A percentile compares a stretch with the other conserved stretches of the same genome.
phyloP scores from a whole-genome alignment of 2,888 invertebrate species.

The Beris morrisii region DNA sequence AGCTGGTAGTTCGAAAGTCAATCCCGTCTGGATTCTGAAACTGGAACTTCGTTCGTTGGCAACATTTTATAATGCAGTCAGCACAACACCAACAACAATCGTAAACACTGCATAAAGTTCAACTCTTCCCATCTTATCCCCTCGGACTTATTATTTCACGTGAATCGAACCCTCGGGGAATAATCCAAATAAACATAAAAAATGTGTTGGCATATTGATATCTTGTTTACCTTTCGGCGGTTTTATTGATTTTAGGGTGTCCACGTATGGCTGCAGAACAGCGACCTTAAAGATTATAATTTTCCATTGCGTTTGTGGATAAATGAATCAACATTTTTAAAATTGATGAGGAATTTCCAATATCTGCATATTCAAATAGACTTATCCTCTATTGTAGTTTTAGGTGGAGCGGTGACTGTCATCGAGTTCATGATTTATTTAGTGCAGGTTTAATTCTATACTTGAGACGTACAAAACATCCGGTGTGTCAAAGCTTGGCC shows the following conservation, averaged over 20 bases:
- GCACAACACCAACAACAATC: neutral
- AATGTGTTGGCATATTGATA: slow-evolving; percentile 37
- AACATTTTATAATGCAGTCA: neutral
- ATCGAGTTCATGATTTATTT: no score
- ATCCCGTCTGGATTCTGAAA: neutral
- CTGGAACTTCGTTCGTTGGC: neutral
- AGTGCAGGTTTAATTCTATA: no score
- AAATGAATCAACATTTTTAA: no score
- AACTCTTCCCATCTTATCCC: neutral
- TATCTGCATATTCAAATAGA: no score
- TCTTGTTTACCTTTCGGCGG: slow-evolving; percentile 28
- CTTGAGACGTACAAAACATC: no score
- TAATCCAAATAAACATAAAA: slow-evolving; percentile 16
- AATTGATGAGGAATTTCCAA: no score
- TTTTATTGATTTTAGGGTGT: slow-evolving; percentile 21
- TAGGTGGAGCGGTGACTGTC: no score
- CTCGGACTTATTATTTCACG: slow-evolving; percentile 25
- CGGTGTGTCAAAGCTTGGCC: no score
- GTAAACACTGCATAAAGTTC: neutral
- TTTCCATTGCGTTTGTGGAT: no score
- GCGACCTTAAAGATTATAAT: no score
- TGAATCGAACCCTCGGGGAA: slow-evolving; percentile 11
- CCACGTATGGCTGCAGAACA: no score
- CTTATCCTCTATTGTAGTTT: no score
- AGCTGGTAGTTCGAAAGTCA: neutral